A percentile compares a stretch with the other conserved stretches of the same genome.
These are phyloP conservation scores for Drosophila triauraria DNA, from an alignment of 1,140 invertebrate genomes.

Conservation along the genomic window DNA sequence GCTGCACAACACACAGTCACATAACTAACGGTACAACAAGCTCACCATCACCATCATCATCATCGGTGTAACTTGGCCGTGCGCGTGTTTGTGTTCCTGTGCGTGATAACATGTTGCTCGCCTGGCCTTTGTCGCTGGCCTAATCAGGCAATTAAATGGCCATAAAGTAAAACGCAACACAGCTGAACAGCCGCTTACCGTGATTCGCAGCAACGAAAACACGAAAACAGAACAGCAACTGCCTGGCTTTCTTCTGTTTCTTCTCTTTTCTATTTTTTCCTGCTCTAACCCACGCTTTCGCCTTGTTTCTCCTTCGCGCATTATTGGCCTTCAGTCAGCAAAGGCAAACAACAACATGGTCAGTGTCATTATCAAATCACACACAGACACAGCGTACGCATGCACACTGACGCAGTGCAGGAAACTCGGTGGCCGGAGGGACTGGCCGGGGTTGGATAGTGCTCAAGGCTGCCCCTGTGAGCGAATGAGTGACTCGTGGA, in stretches of 20 bases:
- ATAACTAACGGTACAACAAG: slow-evolving; percentile 25
- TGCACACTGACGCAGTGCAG: slow-evolving; percentile 27
- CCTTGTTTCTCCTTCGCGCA: slow-evolving; percentile 41
- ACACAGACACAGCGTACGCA: slow-evolving; percentile 34
- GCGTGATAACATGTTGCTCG: slow-evolving; percentile 55
- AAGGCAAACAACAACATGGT: slow-evolving; percentile 57
- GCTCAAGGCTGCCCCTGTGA: slow-evolving; percentile 49
- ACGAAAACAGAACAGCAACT: slow-evolving; percentile 42
- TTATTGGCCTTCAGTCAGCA: slow-evolving; percentile 48
- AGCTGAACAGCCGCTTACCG: slow-evolving; percentile 42
- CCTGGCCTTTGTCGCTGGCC: slow-evolving; percentile 21
- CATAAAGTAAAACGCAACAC: slow-evolving; percentile 39
- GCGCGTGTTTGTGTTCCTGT: slow-evolving; percentile 2
- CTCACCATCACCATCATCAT: slow-evolving; percentile 7
- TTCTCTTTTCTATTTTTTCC: slow-evolving; percentile 18
- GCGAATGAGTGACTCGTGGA: slow-evolving; percentile 33
- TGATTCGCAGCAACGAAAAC: slow-evolving; percentile 35
- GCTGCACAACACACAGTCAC: slow-evolving; percentile 23
- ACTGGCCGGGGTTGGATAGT: neutral
- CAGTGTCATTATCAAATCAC: slow-evolving; percentile 74
- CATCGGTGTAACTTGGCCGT: neutral
- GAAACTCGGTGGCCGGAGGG: slow-evolving; percentile 1
- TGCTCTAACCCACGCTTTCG: slow-evolving; percentile 43
- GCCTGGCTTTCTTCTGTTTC: slow-evolving; percentile 14
- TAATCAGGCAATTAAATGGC: slow-evolving; percentile 51